Base-by-base conservation (phyloP, 2,113 vertebrate species). In the Phainopepla nitens region DNA sequence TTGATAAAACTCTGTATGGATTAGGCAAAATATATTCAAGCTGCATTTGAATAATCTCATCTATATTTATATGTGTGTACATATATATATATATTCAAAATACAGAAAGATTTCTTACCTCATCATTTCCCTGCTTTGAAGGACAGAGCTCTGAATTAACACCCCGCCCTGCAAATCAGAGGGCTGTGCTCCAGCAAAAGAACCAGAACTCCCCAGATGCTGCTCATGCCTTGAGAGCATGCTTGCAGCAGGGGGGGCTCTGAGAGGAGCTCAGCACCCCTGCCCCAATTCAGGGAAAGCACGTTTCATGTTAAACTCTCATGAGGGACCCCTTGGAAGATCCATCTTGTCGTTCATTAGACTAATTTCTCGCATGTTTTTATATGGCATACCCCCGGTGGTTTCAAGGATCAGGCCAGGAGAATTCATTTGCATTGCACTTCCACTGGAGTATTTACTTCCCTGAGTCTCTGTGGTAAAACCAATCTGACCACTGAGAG, bases 1-100 rank as follows among this genome's bases (percentile, higher is more conserved):
- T 95, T 98, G 97, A 97, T 96, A 97, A 97, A 94, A 91, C 87
- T 92, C 90, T 97, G 88, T 93, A 89, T 86, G 93, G 95, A 98
- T 97, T 97, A 98, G 88, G 60, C 91, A 97, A 97, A 97, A 98
- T 97, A 97, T 97, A 98, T 97, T 95, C 94, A 96, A 57, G 42
- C 70, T 96, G 89, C 61, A 98, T 97, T 98, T 97, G 98, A 98
- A 98, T 98, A 98, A 93, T 95, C 95, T 97, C 85, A 93, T 96
- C 90, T 94, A 92, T 85, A 96, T 96, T 82, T 95, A 95, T 94
- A 56, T 87, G 45, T 87, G 47, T 89, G 73, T 90, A 71, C 66
- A 64, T 91, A 76, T 71, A 87, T 75, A 92, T 70, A 92, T 70
- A 89, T 68, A 89, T 89, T 90, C 91, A 95, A 94, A 92, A 79